Evolutionary conservation across 2,113 vertebrate species (phyloP).

Genomic region (Peromyscus maniculatus): DNA sequence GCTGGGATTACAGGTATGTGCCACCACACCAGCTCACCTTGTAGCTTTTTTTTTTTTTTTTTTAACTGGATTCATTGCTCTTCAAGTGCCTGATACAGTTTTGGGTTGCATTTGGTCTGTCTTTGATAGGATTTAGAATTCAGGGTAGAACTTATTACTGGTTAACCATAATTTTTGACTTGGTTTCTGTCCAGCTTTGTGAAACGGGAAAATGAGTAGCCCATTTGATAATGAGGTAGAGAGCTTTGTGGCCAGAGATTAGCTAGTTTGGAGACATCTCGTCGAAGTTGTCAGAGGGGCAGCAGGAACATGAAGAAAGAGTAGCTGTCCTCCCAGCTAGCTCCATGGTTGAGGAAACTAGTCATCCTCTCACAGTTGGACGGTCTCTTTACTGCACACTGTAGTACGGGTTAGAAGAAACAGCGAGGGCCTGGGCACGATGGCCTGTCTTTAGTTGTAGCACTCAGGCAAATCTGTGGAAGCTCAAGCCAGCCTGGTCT

Average conservation of each 20-base stretch:
- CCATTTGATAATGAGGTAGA: neutral
- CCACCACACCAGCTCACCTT: neutral
- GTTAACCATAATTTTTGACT: neutral
- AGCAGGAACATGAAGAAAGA: neutral
- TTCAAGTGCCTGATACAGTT: neutral
- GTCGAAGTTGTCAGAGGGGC: neutral
- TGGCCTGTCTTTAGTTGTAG: neutral
- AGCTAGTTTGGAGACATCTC: neutral
- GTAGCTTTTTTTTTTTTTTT: neutral
- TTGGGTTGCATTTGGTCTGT: constrained; percentile 5
- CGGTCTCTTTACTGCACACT: neutral
- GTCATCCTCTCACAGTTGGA: neutral
- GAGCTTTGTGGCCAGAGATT: neutral
- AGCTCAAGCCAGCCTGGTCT: neutral
- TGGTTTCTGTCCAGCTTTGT: constrained; percentile 5
- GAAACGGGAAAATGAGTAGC: neutral
- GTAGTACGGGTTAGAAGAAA: neutral
- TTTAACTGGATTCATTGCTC: neutral
- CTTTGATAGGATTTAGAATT: constrained; percentile 13
- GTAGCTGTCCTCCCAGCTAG: neutral
- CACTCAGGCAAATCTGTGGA: neutral
- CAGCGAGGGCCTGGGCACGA: neutral
- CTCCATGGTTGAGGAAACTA: neutral
- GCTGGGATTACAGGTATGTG: neutral
- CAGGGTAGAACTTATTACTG: neutral